These are phyloP conservation scores for Drosophila tripunctata DNA, from an alignment of 2,888 invertebrate species.

Conservation along the genomic window DNA sequence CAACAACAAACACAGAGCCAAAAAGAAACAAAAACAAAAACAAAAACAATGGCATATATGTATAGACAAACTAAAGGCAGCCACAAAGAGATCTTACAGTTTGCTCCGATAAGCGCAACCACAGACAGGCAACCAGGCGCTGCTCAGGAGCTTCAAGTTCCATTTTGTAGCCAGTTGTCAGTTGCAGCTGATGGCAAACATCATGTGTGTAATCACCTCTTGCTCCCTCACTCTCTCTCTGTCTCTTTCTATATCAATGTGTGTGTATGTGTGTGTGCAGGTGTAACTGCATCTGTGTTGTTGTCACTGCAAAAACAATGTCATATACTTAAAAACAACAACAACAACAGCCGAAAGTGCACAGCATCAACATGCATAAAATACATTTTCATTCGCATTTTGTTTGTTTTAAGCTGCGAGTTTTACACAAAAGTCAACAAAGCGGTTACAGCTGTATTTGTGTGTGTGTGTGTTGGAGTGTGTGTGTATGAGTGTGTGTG, in stretches of 20 bases:
- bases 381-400: conserved; percentile 76
- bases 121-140: conserved; percentile 17
- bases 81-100: conserved; percentile 74
- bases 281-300: conserved; percentile 55
- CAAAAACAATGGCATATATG: conserved; percentile 14
- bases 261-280: conserved; percentile 43
- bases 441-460: conserved; percentile 41
- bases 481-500: not conserved
- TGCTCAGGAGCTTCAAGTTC: conserved; percentile 41
- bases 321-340: conserved; percentile 42
- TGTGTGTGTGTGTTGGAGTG: conserved; percentile 9
- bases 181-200: conserved; percentile 58
- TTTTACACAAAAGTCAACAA: conserved; percentile 78
- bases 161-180: conserved; percentile 43
- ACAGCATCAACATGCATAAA: conserved; percentile 70
- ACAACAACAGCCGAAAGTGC: conserved; percentile 18
- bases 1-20: conserved; percentile 30
- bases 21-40: conserved; percentile 31
- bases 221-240: conserved; percentile 4
- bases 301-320: conserved; percentile 74
- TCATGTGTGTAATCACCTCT: conserved; percentile 38
- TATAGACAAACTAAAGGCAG: conserved; percentile 49
- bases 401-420: conserved; percentile 77
- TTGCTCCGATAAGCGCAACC: conserved; percentile 58
- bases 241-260: conserved; percentile 1